A percentile compares a stretch with the other conserved stretches of the same genome.
Conservation (phyloP, 2,888 invertebrate species). For the Cynaeus angustus region DNA sequence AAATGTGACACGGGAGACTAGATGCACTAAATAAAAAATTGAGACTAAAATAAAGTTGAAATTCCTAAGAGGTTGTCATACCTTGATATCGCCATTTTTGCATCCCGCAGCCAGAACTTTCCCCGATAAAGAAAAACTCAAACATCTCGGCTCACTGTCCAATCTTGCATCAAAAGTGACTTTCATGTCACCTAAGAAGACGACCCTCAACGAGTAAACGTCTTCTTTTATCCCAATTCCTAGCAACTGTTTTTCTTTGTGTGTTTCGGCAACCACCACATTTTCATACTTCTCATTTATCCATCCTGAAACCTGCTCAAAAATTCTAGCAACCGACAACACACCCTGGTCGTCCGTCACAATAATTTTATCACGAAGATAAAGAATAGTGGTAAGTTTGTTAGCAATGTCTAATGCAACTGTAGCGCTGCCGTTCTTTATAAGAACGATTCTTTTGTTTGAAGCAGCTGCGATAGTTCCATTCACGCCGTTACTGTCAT, state of each 20-base stretch:
- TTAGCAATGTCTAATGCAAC: slow-evolving; percentile 5
- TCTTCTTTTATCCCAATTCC: slow-evolving; percentile 9
- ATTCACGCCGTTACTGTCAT: slow-evolving; percentile 7
- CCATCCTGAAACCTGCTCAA: neutral
- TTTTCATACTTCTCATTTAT: slow-evolving; percentile 1
- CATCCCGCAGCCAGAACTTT: slow-evolving; percentile 78
- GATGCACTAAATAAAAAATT: too few species aligned
- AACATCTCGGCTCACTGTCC: slow-evolving; percentile 15
- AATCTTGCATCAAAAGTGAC: slow-evolving; percentile 7
- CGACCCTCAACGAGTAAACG: neutral
- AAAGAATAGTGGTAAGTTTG: slow-evolving; percentile 12
- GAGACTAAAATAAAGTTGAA: too few species aligned
- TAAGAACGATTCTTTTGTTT: slow-evolving; percentile 3
- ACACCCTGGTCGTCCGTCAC: slow-evolving; percentile 13
- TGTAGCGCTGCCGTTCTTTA: slow-evolving; percentile 2
- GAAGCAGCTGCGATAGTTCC: slow-evolving; percentile 23
- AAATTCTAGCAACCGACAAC: neutral
- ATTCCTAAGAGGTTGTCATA: too few species aligned
- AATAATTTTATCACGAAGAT: slow-evolving; percentile 19
- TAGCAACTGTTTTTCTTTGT: slow-evolving; percentile 22
- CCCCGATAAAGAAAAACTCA: slow-evolving; percentile 64
- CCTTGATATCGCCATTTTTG: slow-evolving; percentile 77
- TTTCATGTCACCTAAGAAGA: neutral
- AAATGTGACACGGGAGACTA: too few species aligned
- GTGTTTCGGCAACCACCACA: slow-evolving; percentile 5